phyloP scores from a whole-genome alignment of 2,797 vertebrate species.

The Netta rufina region DNA sequence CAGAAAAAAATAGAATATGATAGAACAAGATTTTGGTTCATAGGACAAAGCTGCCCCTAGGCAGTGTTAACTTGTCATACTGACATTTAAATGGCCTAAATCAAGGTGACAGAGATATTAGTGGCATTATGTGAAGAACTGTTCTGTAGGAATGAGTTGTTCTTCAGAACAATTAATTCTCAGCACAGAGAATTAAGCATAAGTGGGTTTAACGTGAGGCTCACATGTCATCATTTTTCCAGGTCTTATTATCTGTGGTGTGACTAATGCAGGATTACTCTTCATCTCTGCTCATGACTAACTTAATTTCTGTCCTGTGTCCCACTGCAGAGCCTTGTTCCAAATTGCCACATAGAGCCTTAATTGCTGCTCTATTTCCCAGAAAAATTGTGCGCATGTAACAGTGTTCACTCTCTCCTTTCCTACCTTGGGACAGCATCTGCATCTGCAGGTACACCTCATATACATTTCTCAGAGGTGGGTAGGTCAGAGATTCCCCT shows the following conservation, averaged over 20 bases:
- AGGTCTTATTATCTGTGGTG: conserved; percentile 57
- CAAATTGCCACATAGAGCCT: background rate
- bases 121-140: conserved; percentile 42
- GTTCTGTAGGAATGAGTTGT: conserved; percentile 51
- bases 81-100: conserved; percentile 65
- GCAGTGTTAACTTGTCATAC: conserved; percentile 38
- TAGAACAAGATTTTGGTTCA: background rate
- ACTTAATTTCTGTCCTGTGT: conserved; percentile 18
- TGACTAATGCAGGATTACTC: conserved; percentile 64
- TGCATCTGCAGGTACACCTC: background rate
- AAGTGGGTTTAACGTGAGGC: conserved; percentile 64
- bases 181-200: conserved; percentile 38
- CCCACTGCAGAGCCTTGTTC: background rate
- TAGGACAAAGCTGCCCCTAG: conserved; percentile 42
- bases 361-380: background rate
- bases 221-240: conserved; percentile 59
- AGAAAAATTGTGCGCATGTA: accelerated
- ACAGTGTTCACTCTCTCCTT: background rate
- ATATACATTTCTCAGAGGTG: background rate
- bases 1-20: background rate
- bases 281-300: conserved; percentile 50
- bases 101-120: conserved; percentile 61
- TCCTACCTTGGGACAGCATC: accelerated
- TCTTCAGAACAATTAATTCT: conserved; percentile 61
- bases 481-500: background rate